These are phyloP conservation scores for Amphibalanus amphitrite DNA, from an alignment of 1,140 invertebrate genomes.

Conservation along the genomic window DNA sequence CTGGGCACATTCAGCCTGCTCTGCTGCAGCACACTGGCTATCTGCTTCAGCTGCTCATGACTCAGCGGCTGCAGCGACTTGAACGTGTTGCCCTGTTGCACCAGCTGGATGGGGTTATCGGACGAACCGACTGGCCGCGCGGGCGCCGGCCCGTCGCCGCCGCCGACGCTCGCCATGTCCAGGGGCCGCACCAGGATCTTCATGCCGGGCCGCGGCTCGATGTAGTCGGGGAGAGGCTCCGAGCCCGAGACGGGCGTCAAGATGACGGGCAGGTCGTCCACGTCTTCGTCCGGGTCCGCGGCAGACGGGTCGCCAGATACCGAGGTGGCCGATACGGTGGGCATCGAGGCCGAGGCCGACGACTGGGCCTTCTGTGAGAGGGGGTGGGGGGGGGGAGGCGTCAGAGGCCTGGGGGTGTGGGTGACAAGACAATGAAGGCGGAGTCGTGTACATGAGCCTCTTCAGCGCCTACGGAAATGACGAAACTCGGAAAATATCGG, in stretches of 20 bases:
- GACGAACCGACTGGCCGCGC: constrained; percentile 33
- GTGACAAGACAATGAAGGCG: too few relatives aligned
- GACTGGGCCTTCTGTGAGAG: too few relatives aligned
- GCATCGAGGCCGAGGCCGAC: background rate
- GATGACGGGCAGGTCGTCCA: background rate
- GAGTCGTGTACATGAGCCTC: too few relatives aligned
- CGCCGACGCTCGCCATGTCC: background rate
- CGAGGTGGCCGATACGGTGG: background rate
- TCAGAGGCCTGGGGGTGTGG: too few relatives aligned
- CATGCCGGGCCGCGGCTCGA: background rate
- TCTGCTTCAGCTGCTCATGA: constrained; percentile 39
- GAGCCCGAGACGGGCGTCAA: background rate
- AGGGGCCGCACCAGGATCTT: background rate
- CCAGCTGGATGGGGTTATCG: constrained; percentile 43
- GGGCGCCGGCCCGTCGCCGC: background rate
- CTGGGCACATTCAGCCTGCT: constrained; percentile 26
- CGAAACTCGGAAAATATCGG: too few relatives aligned
- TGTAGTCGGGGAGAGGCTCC: background rate
- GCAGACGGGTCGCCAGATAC: too few relatives aligned
- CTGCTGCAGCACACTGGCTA: constrained; percentile 39
- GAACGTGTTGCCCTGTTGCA: constrained; percentile 40
- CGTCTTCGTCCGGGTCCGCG: background rate
- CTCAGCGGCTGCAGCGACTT: constrained; percentile 38
- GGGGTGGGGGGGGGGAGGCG: too few relatives aligned
- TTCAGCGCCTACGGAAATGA: too few relatives aligned